phyloP scores from a whole-genome alignment of 2,797 vertebrate genomes.

The Melanotaenia nigrans region DNA sequence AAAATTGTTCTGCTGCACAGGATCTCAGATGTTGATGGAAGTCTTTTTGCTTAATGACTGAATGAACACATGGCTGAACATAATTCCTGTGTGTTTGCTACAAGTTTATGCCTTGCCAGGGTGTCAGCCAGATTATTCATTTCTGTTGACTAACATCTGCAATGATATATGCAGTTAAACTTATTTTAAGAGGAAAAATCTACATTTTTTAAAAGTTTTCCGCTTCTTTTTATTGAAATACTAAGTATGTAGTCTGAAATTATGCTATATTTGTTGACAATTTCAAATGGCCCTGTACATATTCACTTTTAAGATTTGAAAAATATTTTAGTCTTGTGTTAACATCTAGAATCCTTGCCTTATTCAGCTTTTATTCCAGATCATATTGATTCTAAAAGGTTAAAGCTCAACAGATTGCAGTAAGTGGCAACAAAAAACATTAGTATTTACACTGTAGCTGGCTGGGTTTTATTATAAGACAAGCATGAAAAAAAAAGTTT shows the following conservation, averaged over 20 bases:
- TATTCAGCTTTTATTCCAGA: background rate
- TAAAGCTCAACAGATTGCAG: slow-evolving; percentile 23
- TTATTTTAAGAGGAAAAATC: no score
- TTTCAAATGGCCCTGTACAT: background rate
- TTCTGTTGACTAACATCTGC: no score
- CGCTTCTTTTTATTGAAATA: background rate
- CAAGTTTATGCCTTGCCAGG: slow-evolving; percentile 44
- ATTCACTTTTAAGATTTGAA: background rate
- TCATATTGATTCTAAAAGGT: slow-evolving; percentile 10
- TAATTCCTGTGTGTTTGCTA: slow-evolving; percentile 60
- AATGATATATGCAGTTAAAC: slow-evolving; percentile 33
- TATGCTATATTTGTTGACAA: no score
- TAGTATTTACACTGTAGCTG: slow-evolving; percentile 27
- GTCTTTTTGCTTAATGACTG: slow-evolving; percentile 35
- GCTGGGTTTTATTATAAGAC: slow-evolving; percentile 20
- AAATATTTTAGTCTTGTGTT: background rate
- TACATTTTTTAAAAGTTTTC: no score
- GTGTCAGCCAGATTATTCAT: background rate
- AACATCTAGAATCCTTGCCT: background rate
- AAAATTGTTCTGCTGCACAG: slow-evolving; percentile 34
- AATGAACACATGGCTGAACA: slow-evolving; percentile 60
- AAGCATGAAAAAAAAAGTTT: slow-evolving; percentile 24
- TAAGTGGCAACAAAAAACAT: slow-evolving; percentile 9
- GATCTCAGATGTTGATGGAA: slow-evolving; percentile 37
- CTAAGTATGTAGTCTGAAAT: background rate